phyloP scores from a whole-genome alignment of 2,888 invertebrate species.

The Napeogenes inachia region DNA sequence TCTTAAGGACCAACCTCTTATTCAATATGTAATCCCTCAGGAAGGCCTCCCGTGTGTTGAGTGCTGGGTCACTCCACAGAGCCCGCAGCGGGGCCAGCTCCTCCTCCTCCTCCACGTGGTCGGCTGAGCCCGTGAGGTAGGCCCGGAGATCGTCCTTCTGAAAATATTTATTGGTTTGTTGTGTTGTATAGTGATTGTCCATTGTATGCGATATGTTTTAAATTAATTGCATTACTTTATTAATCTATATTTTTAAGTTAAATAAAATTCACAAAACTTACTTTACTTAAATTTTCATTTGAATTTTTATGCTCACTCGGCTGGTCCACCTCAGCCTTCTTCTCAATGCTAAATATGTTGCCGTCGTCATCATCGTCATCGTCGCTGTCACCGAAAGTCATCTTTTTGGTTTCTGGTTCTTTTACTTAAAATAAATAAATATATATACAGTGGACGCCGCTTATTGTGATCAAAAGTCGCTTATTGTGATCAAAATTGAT shows the following conservation, averaged over 20 bases:
- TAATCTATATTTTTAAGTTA: too few relatives aligned
- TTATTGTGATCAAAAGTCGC: too few relatives aligned
- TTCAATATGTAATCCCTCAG: constrained; percentile 94
- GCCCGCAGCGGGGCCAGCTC: constrained; percentile 86
- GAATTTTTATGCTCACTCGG: constrained; percentile 22
- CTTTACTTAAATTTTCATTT: constrained; percentile 24
- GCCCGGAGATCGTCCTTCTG: constrained; percentile 73
- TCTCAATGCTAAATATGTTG: constrained; percentile 66
- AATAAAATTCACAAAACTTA: constrained; percentile 11
- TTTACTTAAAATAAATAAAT: constrained; percentile 43
- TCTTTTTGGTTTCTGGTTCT: constrained; percentile 48
- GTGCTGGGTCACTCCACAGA: constrained; percentile 89
- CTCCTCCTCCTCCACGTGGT: constrained; percentile 77
- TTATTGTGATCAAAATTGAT: too few relatives aligned
- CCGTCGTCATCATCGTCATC: constrained; percentile 60
- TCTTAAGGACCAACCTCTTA: constrained; percentile 75
- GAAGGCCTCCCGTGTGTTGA: constrained; percentile 92
- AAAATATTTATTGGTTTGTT: constrained; percentile 17
- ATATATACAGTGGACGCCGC: too few relatives aligned
- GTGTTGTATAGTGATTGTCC: too few relatives aligned
- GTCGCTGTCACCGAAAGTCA: constrained; percentile 68
- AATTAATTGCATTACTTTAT: too few relatives aligned
- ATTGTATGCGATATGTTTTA: too few relatives aligned
- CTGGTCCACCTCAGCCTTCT: constrained; percentile 54
- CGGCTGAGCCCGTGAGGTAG: constrained; percentile 87